These are phyloP conservation scores for Megalops atlanticus DNA, from an alignment of 2,113 vertebrate species.

Conservation along the genomic window DNA sequence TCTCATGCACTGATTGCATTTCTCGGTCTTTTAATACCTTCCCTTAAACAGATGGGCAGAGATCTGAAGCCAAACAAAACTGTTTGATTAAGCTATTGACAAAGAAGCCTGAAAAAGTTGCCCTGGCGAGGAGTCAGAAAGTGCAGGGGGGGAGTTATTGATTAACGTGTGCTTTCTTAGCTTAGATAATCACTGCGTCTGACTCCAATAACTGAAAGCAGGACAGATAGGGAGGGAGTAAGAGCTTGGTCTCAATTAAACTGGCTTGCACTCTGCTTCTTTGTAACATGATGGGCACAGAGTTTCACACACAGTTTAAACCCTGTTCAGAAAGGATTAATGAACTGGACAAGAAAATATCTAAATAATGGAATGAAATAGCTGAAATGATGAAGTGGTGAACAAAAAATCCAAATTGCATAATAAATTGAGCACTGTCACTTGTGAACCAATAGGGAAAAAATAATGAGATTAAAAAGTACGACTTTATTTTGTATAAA, in stretches of 20 bases:
- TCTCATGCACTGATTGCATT: neutral
- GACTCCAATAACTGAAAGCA: neutral
- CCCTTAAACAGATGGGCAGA: neutral
- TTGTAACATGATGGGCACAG: neutral
- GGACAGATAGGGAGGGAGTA: neutral
- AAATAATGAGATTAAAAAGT: neutral
- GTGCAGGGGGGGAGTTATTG: neutral
- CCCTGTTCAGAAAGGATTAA: neutral
- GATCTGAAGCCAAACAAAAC: neutral
- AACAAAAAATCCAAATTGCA: neutral
- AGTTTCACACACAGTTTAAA: neutral
- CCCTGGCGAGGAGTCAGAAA: neutral
- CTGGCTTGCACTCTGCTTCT: neutral
- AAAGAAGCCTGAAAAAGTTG: neutral
- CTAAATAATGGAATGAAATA: neutral
- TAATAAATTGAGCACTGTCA: neutral
- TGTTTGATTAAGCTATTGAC: neutral
- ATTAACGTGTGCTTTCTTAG: neutral
- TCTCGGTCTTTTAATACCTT: neutral
- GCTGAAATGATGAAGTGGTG: neutral
- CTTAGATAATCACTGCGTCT: neutral
- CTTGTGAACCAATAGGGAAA: neutral
- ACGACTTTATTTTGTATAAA: neutral
- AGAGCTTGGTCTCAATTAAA: neutral
- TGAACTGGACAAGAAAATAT: constrained; percentile 4